Percentiles rank a stretch among this genome's conserved stretches.
Conservation (phyloP, 2,888 invertebrate genomes). For the Branchipolynoe longqiensis region DNA sequence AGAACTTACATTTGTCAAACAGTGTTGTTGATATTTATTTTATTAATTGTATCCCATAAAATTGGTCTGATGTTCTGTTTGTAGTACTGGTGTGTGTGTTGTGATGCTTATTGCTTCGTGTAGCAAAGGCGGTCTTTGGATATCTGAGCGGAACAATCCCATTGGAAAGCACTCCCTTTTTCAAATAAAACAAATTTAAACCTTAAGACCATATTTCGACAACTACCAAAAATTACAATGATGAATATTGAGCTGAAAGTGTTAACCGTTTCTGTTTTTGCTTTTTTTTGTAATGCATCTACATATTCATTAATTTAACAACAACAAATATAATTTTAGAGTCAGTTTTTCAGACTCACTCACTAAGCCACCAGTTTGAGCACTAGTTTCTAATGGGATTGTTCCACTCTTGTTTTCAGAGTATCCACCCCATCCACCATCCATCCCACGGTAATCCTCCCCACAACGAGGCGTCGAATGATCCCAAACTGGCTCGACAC, state of each 20-base stretch:
- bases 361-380: slow-evolving; percentile 27
- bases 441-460: slow-evolving; percentile 7
- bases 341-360: slow-evolving; percentile 14
- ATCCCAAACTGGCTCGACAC: slow-evolving; percentile 38
- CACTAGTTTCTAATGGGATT: slow-evolving; percentile 51
- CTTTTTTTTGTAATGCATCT: no score
- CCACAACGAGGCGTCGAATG: slow-evolving; percentile 6
- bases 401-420: slow-evolving; percentile 54
- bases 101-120: background rate
- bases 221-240: no score
- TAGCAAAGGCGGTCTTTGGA: slow-evolving; percentile 18
- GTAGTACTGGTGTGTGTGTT: background rate
- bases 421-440: background rate
- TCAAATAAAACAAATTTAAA: no score
- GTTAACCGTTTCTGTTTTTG: no score
- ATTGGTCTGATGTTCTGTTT: no score
- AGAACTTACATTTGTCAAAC: no score
- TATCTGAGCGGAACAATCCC: slow-evolving; percentile 41
- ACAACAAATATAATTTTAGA: no score
- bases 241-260: no score
- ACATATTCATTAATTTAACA: no score
- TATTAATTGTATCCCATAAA: no score
- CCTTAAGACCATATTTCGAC: no score
- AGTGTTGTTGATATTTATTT: no score
- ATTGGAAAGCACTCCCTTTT: slow-evolving; percentile 1